Conservation (phyloP, 1,140 invertebrate species). For the Drosophila sp. region DNA sequence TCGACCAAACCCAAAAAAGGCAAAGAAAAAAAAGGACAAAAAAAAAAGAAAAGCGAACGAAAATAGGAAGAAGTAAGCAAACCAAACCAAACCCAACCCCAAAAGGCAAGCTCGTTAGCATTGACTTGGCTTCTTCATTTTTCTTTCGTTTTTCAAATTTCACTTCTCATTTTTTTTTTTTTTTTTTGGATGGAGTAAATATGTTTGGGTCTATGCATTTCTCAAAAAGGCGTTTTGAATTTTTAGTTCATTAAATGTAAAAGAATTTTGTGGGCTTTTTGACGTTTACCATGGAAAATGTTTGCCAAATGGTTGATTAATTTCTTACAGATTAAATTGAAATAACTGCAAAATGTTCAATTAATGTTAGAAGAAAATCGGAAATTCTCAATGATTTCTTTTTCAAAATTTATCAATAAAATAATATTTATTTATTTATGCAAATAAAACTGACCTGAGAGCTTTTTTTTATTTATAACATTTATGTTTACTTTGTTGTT, state of each 20-base stretch:
- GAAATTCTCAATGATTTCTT: too few relatives aligned
- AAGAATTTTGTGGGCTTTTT: constrained; percentile 19
- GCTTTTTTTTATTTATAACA: too few relatives aligned
- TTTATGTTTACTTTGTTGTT: too few relatives aligned
- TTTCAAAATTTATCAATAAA: too few relatives aligned
- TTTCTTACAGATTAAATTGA: background rate
- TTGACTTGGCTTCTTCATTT: constrained; percentile 47
- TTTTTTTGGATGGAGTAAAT: constrained; percentile 13
- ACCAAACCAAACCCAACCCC: constrained; percentile 22
- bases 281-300: constrained; percentile 7
- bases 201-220: constrained; percentile 61
- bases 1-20: constrained; percentile 28
- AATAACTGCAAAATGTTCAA: background rate
- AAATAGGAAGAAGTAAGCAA: constrained; percentile 17
- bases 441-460: too few relatives aligned
- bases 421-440: too few relatives aligned
- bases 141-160: constrained; percentile 28
- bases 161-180: background rate
- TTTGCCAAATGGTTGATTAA: constrained; percentile 3
- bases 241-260: constrained; percentile 58
- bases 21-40: constrained; percentile 29
- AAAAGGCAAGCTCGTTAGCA: constrained; percentile 64
- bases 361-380: background rate
- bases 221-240: constrained; percentile 39
- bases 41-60: constrained; percentile 16